These are phyloP conservation scores for Mactra quadrangularis DNA, from an alignment of 1,140 invertebrate genomes.

Conservation along the genomic window DNA sequence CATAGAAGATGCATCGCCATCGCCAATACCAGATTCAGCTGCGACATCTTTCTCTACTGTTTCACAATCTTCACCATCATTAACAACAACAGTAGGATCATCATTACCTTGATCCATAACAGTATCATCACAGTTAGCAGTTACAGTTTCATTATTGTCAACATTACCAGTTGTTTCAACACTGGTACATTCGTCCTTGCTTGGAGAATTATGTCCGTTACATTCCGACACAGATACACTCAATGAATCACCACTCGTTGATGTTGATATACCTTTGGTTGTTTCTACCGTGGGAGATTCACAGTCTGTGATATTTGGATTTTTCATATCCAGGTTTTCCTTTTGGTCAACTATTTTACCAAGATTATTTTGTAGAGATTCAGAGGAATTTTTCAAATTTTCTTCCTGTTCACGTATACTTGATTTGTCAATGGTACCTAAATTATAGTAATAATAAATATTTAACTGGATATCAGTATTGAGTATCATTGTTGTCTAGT, in stretches of 20 bases:
- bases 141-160: constrained; percentile 30
- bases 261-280: constrained; percentile 60
- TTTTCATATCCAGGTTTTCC: constrained; percentile 54
- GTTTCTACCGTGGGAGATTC: constrained; percentile 57
- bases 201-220: constrained; percentile 75
- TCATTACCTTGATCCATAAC: constrained; percentile 62
- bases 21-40: constrained; percentile 52
- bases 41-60: background rate
- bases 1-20: constrained; percentile 36
- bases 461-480: background rate
- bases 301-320: constrained; percentile 38
- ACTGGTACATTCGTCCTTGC: constrained; percentile 50
- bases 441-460: background rate
- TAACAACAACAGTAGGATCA: background rate
- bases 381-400: constrained; percentile 56
- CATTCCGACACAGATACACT: constrained; percentile 65
- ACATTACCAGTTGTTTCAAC: constrained; percentile 3
- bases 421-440: constrained; percentile 44
- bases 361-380: constrained; percentile 55
- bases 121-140: constrained; percentile 51
- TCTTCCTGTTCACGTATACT: constrained; percentile 55
- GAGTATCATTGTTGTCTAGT: background rate
- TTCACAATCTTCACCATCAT: background rate
- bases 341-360: constrained; percentile 40
- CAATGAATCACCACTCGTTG: constrained; percentile 57